A percentile compares a stretch with the other conserved stretches of the same genome.
Conservation (phyloP, 2,888 invertebrate genomes). For the Hermaeophaga mercurialis region DNA sequence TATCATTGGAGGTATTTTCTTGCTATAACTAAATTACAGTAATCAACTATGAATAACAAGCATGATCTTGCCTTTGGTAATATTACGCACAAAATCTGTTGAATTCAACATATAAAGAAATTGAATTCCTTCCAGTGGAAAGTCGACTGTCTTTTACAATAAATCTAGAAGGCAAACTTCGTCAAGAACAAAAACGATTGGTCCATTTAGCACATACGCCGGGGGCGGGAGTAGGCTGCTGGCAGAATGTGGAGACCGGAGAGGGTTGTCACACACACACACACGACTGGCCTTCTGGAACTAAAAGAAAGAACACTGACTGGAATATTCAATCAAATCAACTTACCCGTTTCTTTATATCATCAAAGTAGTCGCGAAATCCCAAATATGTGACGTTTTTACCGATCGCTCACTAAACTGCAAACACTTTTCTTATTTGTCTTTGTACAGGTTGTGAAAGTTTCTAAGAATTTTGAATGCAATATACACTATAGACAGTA, state of each 20-base stretch:
- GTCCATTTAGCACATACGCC: conserved; percentile 36
- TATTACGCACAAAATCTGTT: background rate
- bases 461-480: background rate
- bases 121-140: conserved; percentile 13
- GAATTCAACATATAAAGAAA: conserved; percentile 12
- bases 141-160: conserved; percentile 26
- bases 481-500: too few species aligned
- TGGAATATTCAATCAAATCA: conserved; percentile 58
- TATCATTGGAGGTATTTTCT: too few species aligned
- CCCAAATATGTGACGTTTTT: conserved; percentile 55
- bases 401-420: conserved; percentile 43
- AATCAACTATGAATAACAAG: too few species aligned
- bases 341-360: conserved; percentile 52
- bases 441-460: background rate
- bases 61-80: too few species aligned
- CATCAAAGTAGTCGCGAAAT: conserved; percentile 55
- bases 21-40: too few species aligned
- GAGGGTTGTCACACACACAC: conserved; percentile 42
- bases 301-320: conserved; percentile 56
- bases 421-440: conserved; percentile 13
- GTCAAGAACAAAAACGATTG: conserved; percentile 34
- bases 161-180: conserved; percentile 34
- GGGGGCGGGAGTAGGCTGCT: conserved; percentile 29
- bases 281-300: conserved; percentile 55
- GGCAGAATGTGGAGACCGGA: conserved; percentile 13